Evolutionary conservation across 2,113 vertebrate genomes (phyloP).

Genomic region (Rhineura floridana): DNA sequence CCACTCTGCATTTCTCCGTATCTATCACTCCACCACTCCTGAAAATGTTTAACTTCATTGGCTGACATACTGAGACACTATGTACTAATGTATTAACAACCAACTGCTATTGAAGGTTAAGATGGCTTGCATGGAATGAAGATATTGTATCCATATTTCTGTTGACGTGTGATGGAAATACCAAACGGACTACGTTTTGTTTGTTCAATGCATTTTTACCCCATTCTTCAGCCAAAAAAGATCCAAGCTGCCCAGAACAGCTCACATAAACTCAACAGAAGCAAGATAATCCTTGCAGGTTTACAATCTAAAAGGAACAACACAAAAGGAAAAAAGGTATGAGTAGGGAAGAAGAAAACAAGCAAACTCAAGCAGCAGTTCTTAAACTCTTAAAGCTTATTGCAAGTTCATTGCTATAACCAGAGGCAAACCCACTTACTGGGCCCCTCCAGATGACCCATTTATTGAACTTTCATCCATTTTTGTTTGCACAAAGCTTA

Average conservation of each 20-base stretch:
- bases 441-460: no score
- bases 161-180: background rate
- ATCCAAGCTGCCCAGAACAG: background rate
- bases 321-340: no score
- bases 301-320: no score
- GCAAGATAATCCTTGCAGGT: no score
- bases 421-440: no score
- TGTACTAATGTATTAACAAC: background rate
- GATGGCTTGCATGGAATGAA: background rate
- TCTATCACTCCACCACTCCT: rapidly evolving
- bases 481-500: no score
- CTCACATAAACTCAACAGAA: background rate
- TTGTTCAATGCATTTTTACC: no score
- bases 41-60: background rate
- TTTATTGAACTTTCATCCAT: no score
- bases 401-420: background rate
- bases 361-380: no score
- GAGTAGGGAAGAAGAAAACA: no score
- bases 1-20: background rate
- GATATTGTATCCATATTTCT: background rate
- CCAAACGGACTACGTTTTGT: background rate
- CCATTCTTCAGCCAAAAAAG: no score
- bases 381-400: background rate
- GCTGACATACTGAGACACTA: background rate
- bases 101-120: background rate